phyloP scores from a whole-genome alignment of 1,140 invertebrate species.

The Neuroterus valhalla region DNA sequence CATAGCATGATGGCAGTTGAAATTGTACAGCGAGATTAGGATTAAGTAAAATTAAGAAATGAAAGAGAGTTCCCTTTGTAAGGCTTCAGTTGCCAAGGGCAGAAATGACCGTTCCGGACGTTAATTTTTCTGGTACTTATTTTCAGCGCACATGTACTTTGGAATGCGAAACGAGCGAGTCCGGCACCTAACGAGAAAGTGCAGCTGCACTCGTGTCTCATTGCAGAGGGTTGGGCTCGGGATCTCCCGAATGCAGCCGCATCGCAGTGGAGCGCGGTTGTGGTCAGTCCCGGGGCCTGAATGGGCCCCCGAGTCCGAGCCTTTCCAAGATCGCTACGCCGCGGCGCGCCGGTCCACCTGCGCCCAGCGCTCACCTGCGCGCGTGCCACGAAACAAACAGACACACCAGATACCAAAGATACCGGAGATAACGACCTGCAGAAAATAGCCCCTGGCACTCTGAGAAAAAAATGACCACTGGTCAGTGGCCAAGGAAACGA shows the following conservation, averaged over 20 bases:
- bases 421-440: conserved; percentile 1
- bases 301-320: conserved; percentile 45
- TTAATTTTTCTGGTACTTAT: conserved; percentile 18
- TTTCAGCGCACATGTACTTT: conserved; percentile 45
- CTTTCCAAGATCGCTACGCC: conserved; percentile 57
- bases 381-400: conserved; percentile 51
- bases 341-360: conserved; percentile 70
- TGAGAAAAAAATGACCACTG: no score
- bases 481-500: no score
- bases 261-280: conserved; percentile 44
- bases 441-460: conserved; percentile 5
- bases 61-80: no score
- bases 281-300: conserved; percentile 54
- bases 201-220: conserved; percentile 62
- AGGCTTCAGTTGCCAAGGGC: conserved; percentile 2
- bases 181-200: conserved; percentile 52
- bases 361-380: conserved; percentile 68
- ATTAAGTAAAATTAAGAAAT: no score
- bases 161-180: conserved; percentile 33
- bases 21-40: no score
- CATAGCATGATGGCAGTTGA: no score
- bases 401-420: not conserved
- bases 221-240: no score
- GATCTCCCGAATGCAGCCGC: conserved; percentile 58
- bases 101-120: conserved; percentile 1